Percentiles rank a stretch among this genome's conserved stretches.
Conservation (phyloP, 2,888 invertebrate species). For the Arctia plantaginis region DNA sequence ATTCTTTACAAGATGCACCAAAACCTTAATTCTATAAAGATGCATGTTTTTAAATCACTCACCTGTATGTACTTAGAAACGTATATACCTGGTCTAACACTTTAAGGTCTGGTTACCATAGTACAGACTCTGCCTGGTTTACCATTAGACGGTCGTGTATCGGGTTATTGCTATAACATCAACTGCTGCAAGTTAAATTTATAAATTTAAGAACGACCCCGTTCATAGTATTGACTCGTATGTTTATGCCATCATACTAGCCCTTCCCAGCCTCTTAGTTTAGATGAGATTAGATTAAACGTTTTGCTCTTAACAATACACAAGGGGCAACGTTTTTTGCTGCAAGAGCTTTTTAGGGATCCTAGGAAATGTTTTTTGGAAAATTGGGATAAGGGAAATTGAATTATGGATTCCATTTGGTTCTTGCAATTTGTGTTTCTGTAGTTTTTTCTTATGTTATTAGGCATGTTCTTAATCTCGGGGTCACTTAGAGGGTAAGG, state of each 20-base stretch:
- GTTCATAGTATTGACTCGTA: slow-evolving; percentile 35
- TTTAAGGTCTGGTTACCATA: background rate
- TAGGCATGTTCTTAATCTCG: background rate
- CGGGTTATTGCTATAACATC: too few species aligned
- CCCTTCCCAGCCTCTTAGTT: slow-evolving; percentile 62
- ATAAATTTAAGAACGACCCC: background rate
- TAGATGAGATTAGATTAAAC: slow-evolving; percentile 68
- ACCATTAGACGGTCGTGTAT: too few species aligned
- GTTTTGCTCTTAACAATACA: slow-evolving; percentile 64
- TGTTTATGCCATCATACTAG: slow-evolving; percentile 49
- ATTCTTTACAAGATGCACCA: too few species aligned
- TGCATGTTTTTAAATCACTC: too few species aligned
- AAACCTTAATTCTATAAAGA: too few species aligned
- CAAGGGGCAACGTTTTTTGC: slow-evolving; percentile 59
- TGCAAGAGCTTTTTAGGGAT: slow-evolving; percentile 52
- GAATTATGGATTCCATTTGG: slow-evolving; percentile 26
- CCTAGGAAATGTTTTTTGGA: slow-evolving; percentile 29
- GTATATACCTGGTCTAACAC: too few species aligned
- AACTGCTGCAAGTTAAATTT: background rate
- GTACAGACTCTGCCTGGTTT: too few species aligned
- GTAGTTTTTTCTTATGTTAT: background rate
- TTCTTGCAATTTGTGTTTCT: background rate
- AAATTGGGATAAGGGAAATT: slow-evolving; percentile 46
- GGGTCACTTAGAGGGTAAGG: too few species aligned
- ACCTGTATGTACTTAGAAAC: background rate